Base-by-base conservation (phyloP, 1,140 invertebrate genomes). In the Leptinotarsa lineolata region DNA sequence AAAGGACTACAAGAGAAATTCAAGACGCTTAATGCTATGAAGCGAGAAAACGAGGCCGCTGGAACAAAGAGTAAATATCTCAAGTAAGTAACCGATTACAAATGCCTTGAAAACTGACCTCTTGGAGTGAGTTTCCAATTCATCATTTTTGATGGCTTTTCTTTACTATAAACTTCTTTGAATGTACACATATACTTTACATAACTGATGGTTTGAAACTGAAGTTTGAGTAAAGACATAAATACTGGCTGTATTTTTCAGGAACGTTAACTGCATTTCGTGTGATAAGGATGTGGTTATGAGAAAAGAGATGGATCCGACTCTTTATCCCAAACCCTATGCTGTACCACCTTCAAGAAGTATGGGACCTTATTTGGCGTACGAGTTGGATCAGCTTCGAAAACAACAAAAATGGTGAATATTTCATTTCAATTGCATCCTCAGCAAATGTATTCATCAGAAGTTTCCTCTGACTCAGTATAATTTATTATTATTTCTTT, bases 271-370 rank as follows among this genome's bases (percentile, higher is more conserved):
- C 65, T 93, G 92, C 76, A 88, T 93, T 80, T 92, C 91, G 0
- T 93, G 92, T 77, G 91, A 93, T 75, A 90, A 90, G 18, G 87
- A 91, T 21, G 90, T 89, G 0, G 87, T 91, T 0, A 92, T 93
- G 90, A 85, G 85, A 12, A 89, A 86, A 74, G 85, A 91, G n/a
- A 86, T 88, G 3, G 84, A 85, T 54, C 76, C 83, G 1, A 84
- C 87, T 5, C 76, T 84, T 11, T 79, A 86, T 0, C 87, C 88
- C 0, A 78, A 83, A 22, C 77, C 84, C 54, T 84, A 82, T 44
- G 76, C 85, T 1, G 73, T 88, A 59, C 84, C 88, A 2, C 86
- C 89, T 2, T 87, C 85, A 44, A 81, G 84, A 5, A 89, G 87
- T 5, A 87, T 91, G 79, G 90, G 88, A 24, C 91, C 91, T 0